A percentile compares a stretch with the other conserved stretches of the same genome.
Evolutionary conservation across 1,140 invertebrate species (phyloP).

Genomic region (Drosophila burlai): DNA sequence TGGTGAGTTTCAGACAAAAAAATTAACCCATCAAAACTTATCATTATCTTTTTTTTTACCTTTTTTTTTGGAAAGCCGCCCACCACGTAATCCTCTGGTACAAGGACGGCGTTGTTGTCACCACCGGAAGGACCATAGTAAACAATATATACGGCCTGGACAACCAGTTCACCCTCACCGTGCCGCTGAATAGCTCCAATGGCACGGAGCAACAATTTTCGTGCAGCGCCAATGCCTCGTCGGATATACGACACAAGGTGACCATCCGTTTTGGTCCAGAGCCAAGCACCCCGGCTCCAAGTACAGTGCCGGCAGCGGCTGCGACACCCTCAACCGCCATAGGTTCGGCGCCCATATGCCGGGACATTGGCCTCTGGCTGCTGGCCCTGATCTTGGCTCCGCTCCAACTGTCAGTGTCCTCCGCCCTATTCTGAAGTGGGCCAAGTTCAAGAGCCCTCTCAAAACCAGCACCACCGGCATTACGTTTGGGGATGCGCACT

Average conservation of each 20-base stretch:
- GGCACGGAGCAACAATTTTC: constrained; percentile 49
- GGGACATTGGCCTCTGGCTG: constrained; percentile 39
- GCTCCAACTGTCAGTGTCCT: constrained; percentile 18
- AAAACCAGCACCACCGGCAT: constrained; percentile 65
- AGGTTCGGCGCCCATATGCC: neutral
- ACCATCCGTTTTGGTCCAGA: constrained; percentile 48
- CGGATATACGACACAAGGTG: constrained; percentile 33
- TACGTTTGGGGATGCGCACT: constrained; percentile 60
- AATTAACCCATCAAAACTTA: too few species aligned
- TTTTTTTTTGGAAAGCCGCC: constrained; percentile 16
- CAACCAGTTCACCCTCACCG: constrained; percentile 42
- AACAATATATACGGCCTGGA: constrained; percentile 51
- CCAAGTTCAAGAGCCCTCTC: constrained; percentile 32
- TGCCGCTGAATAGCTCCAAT: constrained; percentile 42
- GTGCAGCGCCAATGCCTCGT: constrained; percentile 37
- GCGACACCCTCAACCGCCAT: neutral
- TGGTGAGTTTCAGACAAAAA: constrained; percentile 36
- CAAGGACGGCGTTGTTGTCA: constrained; percentile 33
- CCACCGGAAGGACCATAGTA: constrained; percentile 37
- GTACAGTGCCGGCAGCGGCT: constrained; percentile 1
- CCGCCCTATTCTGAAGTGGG: constrained; percentile 28
- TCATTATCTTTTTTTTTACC: neutral
- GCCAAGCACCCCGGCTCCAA: constrained; percentile 37
- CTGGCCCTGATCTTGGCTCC: constrained; percentile 26
- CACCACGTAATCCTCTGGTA: constrained; percentile 68